phyloP scores from a whole-genome alignment of 2,888 invertebrate species.

The Spilarctia lutea region DNA sequence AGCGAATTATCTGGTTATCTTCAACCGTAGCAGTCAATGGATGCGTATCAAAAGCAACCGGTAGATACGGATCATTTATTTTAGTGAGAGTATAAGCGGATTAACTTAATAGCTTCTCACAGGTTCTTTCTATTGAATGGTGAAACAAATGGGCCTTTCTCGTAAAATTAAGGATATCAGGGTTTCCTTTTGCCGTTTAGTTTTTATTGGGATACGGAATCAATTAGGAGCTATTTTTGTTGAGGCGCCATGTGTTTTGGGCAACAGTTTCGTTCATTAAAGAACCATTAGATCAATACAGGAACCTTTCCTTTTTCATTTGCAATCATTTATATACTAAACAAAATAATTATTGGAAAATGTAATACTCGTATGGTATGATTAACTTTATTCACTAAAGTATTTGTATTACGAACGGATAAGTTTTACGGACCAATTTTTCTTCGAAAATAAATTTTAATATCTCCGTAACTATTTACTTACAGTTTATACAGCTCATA shows the following conservation, averaged over 20 bases:
- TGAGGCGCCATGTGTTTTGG: constrained; percentile 32
- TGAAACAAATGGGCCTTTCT: constrained; percentile 72
- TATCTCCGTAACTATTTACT: no score
- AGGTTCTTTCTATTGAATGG: constrained; percentile 76
- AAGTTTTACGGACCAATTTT: no score
- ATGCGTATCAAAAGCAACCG: background rate
- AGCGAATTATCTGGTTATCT: fast-evolving
- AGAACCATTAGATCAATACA: constrained; percentile 20
- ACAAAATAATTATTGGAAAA: no score
- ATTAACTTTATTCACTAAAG: no score
- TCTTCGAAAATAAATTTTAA: no score
- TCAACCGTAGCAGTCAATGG: constrained; percentile 17
- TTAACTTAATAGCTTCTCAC: constrained; percentile 76
- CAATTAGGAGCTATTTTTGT: constrained; percentile 54
- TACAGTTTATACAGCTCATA: no score
- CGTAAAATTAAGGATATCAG: constrained; percentile 60
- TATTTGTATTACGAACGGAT: no score
- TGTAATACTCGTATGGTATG: no score
- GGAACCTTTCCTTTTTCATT: background rate
- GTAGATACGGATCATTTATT: background rate
- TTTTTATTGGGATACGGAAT: constrained; percentile 49
- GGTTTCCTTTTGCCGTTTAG: constrained; percentile 53
- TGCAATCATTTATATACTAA: no score
- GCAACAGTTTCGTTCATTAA: constrained; percentile 32
- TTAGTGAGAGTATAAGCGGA: constrained; percentile 54